Percentiles rank a stretch among this genome's conserved stretches.
Evolutionary conservation across 2,888 invertebrate genomes (phyloP).

Genomic region (Ophion ellenae): DNA sequence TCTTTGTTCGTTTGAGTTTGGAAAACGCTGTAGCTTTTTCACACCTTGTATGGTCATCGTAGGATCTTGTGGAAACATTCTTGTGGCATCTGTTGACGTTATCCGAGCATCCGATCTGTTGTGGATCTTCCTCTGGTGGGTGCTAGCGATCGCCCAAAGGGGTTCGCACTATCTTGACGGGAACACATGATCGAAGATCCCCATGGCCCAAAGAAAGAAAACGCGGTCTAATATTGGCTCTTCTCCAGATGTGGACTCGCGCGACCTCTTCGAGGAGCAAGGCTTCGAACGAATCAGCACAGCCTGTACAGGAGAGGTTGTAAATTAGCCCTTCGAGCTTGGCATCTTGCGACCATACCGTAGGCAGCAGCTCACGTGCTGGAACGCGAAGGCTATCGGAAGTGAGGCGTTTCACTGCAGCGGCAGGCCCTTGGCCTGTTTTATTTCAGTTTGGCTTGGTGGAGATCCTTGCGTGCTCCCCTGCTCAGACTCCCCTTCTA

Average conservation of each 20-base stretch:
- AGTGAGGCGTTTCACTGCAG: slow-evolving; percentile 43
- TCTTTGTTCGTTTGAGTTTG: not conserved
- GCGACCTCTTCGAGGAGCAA: slow-evolving; percentile 11
- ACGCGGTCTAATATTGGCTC: not conserved
- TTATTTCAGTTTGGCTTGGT: slow-evolving; percentile 35
- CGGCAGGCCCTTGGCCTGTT: slow-evolving; percentile 19
- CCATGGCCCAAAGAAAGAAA: not conserved
- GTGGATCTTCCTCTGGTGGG: not conserved
- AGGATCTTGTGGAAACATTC: not conserved
- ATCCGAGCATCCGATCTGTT: not conserved
- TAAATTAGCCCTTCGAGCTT: slow-evolving; percentile 6
- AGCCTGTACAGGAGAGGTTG: slow-evolving; percentile 7
- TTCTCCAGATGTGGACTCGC: not conserved
- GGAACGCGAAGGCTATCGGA: slow-evolving; percentile 24
- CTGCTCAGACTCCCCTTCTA: not conserved
- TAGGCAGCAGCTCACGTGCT: not conserved
- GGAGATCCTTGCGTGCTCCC: slow-evolving; percentile 22
- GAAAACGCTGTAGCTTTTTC: not conserved
- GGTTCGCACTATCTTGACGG: not conserved
- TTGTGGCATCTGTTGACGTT: too few species aligned
- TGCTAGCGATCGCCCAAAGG: not conserved
- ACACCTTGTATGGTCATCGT: not conserved
- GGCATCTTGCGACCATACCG: slow-evolving; percentile 2
- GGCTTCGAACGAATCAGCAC: slow-evolving; percentile 20
- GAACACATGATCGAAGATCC: slow-evolving; percentile 1